Conservation (phyloP, 2,888 invertebrate genomes). For the Margaritifera margaritifera region DNA sequence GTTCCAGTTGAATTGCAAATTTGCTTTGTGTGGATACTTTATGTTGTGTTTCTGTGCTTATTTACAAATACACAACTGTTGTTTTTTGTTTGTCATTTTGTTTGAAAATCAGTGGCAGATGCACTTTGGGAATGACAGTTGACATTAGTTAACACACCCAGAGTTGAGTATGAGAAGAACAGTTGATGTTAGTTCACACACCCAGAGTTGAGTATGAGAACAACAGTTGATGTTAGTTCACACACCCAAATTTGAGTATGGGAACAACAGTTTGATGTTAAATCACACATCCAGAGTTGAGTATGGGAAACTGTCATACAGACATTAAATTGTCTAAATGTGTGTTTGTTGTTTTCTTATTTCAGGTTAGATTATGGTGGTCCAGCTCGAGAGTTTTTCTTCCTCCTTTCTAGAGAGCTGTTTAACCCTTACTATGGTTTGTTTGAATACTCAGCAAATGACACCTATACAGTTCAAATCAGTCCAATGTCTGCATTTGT, state of each 20-base stretch:
- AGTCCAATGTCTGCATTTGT: slow-evolving; percentile 95
- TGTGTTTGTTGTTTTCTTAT: slow-evolving; percentile 4
- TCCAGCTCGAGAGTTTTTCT: slow-evolving; percentile 97
- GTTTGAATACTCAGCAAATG: slow-evolving; percentile 98
- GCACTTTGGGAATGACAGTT: not conserved
- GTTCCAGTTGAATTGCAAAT: too few species aligned
- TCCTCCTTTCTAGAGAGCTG: slow-evolving; percentile 94
- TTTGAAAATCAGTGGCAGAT: not conserved
- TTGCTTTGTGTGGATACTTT: too few species aligned
- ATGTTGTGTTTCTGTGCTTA: too few species aligned
- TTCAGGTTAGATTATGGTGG: slow-evolving; percentile 92
- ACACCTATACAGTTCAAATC: slow-evolving; percentile 91
- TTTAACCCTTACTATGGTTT: slow-evolving; percentile 99
- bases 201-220: too few species aligned
- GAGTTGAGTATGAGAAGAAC: not conserved
- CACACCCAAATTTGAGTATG: too few species aligned
- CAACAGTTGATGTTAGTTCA: not conserved
- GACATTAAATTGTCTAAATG: too few species aligned
- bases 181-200: not conserved
- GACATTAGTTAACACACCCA: not conserved
- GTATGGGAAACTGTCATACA: too few species aligned
- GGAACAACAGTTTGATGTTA: not conserved
- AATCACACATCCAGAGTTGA: not conserved
- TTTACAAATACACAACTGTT: too few species aligned
- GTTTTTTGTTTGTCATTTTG: not conserved